Percentiles rank a stretch among this genome's conserved stretches.
Conservation (phyloP, 2,888 invertebrate species). For the Schizotus pectinicornis region DNA sequence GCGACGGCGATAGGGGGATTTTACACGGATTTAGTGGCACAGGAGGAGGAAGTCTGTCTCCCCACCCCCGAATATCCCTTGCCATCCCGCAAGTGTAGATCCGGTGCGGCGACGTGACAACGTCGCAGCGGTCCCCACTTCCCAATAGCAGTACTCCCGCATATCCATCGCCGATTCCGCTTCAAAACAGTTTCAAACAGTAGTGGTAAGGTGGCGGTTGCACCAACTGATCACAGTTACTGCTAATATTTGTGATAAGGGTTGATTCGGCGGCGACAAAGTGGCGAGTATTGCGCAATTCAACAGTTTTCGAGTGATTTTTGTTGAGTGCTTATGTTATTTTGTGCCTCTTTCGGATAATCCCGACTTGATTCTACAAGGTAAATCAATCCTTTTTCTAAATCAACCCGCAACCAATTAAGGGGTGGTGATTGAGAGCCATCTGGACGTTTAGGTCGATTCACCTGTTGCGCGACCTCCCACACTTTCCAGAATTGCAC, state of each 20-base stretch:
- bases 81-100: slow-evolving; percentile 53
- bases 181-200: slow-evolving; percentile 51
- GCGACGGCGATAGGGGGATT: too few species aligned
- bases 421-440: slow-evolving; percentile 4
- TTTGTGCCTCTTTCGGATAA: slow-evolving; percentile 21
- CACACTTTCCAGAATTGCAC: neutral
- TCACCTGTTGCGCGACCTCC: slow-evolving; percentile 24
- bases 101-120: slow-evolving; percentile 54
- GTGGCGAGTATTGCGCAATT: neutral
- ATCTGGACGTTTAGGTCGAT: slow-evolving; percentile 16
- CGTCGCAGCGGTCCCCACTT: slow-evolving; percentile 39
- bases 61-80: slow-evolving; percentile 39
- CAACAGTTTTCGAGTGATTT: neutral
- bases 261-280: neutral
- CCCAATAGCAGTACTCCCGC: slow-evolving; percentile 47
- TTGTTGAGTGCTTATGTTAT: neutral
- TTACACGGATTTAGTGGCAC: slow-evolving; percentile 49
- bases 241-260: slow-evolving; percentile 37
- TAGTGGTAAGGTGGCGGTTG: slow-evolving; percentile 59
- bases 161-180: slow-evolving; percentile 34
- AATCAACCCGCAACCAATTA: neutral
- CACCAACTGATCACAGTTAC: slow-evolving; percentile 55
- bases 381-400: neutral
- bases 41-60: slow-evolving; percentile 56
- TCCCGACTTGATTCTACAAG: neutral